phyloP scores from a whole-genome alignment of 2,113 vertebrate genomes.

The Tylochromis polylepis region DNA sequence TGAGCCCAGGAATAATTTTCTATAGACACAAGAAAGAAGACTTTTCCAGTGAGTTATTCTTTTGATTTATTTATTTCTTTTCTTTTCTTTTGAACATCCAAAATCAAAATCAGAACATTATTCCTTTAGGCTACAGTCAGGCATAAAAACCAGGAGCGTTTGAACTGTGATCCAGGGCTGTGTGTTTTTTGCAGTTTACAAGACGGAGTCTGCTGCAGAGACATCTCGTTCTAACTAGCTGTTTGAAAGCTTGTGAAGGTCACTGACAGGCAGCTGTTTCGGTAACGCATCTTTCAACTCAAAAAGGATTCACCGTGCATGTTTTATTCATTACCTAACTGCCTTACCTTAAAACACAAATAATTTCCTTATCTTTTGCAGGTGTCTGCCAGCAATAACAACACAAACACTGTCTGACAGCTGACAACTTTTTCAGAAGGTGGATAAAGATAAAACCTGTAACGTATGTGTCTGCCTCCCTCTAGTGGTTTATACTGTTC shows the following conservation, averaged over 20 bases:
- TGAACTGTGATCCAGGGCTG: not conserved
- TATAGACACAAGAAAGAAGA: not conserved
- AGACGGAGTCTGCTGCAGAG: not conserved
- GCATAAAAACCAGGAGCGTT: not conserved
- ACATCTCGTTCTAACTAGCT: not conserved
- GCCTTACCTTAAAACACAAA: not conserved
- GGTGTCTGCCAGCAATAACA: not conserved
- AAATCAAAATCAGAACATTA: not conserved
- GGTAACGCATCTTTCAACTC: not conserved
- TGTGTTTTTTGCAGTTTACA: not conserved
- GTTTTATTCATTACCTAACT: not conserved
- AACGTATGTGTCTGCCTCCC: constrained; percentile 10
- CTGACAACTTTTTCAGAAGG: not conserved
- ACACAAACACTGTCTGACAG: not conserved
- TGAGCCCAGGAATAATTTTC: not conserved
- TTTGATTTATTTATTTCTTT: not conserved
- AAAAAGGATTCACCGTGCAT: not conserved
- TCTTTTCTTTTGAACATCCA: not conserved
- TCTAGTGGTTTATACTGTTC: constrained; percentile 21
- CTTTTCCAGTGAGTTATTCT: not conserved
- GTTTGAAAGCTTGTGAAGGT: not conserved
- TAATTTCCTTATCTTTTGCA: not conserved
- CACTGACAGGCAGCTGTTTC: not conserved
- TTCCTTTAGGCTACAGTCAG: not conserved
- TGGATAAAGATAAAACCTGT: not conserved